Conservation (phyloP, 1,140 invertebrate species). For the Aphelenchoides avenae region DNA sequence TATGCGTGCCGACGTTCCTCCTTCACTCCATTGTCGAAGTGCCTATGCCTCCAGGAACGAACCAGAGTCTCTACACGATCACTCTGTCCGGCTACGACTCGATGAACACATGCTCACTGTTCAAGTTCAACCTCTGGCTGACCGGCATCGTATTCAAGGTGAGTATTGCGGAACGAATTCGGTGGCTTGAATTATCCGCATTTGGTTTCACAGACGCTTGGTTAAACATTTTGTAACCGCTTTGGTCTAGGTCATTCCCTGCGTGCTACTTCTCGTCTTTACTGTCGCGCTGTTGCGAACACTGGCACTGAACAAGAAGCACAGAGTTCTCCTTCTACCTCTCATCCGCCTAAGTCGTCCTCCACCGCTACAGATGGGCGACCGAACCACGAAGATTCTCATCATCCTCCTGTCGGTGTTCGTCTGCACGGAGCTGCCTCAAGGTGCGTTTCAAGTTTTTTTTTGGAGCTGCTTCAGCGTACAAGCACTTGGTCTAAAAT, state of each 20-base stretch:
- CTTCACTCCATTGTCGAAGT: conserved; percentile 48
- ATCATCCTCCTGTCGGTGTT: conserved; percentile 38
- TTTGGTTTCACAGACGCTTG: no score
- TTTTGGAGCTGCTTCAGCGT: no score
- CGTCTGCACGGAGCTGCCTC: conserved; percentile 37
- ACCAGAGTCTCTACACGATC: conserved; percentile 39
- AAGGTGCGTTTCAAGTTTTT: no score
- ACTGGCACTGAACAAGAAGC: conserved; percentile 28
- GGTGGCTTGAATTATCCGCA: no score
- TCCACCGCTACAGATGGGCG: conserved; percentile 25
- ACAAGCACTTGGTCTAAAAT: no score
- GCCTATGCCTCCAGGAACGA: background rate
- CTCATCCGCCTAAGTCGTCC: conserved; percentile 35
- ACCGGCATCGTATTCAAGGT: conserved; percentile 47
- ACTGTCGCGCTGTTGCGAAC: conserved; percentile 35
- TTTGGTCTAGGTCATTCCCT: conserved; percentile 38
- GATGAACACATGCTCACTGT: conserved; percentile 46
- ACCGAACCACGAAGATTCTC: conserved; percentile 44
- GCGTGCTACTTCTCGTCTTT: conserved; percentile 36
- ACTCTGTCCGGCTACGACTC: conserved; percentile 42
- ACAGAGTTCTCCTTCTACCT: conserved; percentile 32
- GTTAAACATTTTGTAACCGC: background rate
- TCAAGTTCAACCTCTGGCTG: conserved; percentile 48
- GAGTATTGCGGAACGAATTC: no score
- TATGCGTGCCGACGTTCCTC: conserved; percentile 47